Evolutionary conservation across 2,113 vertebrate genomes (phyloP).

Genomic region (Smithornis capensis): DNA sequence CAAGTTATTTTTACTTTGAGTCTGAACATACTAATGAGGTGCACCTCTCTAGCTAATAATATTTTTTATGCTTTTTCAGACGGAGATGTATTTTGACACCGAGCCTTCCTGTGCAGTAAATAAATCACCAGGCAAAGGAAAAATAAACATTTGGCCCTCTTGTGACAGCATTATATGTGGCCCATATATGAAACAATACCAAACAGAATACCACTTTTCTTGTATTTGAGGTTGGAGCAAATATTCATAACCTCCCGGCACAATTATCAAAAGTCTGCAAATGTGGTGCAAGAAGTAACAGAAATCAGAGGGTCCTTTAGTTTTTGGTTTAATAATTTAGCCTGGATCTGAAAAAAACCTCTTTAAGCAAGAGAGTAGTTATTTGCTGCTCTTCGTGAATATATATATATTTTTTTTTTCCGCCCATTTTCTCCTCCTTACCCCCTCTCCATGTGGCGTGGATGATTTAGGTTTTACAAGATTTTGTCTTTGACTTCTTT

Average conservation of each 20-base stretch:
- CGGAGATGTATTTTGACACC: not conserved
- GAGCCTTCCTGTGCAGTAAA: not conserved
- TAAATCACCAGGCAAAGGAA: not conserved
- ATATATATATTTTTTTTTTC: not conserved
- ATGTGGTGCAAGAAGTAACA: not conserved
- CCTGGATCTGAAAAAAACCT: not conserved
- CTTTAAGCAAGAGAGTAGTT: not conserved
- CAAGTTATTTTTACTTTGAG: not conserved
- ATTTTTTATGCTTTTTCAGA: not conserved
- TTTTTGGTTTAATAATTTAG: not conserved
- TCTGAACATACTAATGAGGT: not conserved
- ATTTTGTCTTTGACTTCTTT: not conserved
- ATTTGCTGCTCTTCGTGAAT: not conserved
- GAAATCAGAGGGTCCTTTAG: not conserved
- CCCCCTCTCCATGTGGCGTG: not conserved
- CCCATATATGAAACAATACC: not conserved
- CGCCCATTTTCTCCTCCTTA: rapidly evolving
- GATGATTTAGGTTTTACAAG: not conserved
- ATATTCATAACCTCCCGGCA: not conserved
- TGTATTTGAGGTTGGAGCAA: not conserved
- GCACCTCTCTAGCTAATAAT: not conserved
- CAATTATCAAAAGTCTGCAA: not conserved
- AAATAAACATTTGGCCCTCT: not conserved
- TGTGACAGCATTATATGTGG: not conserved
- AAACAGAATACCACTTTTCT: not conserved